Conservation (phyloP, 2,113 vertebrate species). For the Carettochelys insculpta region DNA sequence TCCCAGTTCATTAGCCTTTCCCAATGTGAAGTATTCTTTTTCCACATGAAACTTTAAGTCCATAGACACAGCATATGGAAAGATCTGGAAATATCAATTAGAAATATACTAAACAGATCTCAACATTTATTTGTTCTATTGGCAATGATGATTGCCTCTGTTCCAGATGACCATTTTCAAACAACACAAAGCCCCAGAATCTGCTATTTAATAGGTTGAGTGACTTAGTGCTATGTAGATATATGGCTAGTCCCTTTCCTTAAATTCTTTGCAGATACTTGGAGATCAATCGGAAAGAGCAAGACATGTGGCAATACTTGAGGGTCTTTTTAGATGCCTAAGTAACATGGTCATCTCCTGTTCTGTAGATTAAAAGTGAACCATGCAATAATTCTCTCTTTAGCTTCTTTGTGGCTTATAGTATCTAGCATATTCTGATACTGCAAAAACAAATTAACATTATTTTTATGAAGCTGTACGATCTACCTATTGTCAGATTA, state of each 20-base stretch:
- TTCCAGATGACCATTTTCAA: conserved; percentile 23
- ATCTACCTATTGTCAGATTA: not conserved
- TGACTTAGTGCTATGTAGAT: not conserved
- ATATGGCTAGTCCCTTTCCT: not conserved
- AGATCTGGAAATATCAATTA: conserved; percentile 66
- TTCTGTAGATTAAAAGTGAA: not conserved
- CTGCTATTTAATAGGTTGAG: not conserved
- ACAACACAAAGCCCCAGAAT: conserved; percentile 41
- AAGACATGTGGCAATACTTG: not conserved
- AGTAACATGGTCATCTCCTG: not conserved
- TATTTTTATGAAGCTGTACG: not conserved
- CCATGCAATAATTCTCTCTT: not conserved
- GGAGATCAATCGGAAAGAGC: not conserved
- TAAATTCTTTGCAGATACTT: conserved; percentile 28
- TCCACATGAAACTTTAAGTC: conserved; percentile 50
- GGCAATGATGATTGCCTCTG: conserved; percentile 28
- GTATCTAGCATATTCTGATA: not conserved
- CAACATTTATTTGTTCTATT: conserved; percentile 53
- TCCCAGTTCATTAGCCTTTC: conserved; percentile 29
- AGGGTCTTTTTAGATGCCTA: not conserved
- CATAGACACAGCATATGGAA: conserved; percentile 40
- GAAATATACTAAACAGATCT: conserved; percentile 48
- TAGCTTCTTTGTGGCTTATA: not conserved
- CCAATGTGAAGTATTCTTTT: conserved; percentile 61
- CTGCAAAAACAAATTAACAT: not conserved